Evolutionary conservation across 2,797 vertebrate species (phyloP), one percentile per base, ranked within the genome.

Genomic region (Hybognathus amarus): DNA sequence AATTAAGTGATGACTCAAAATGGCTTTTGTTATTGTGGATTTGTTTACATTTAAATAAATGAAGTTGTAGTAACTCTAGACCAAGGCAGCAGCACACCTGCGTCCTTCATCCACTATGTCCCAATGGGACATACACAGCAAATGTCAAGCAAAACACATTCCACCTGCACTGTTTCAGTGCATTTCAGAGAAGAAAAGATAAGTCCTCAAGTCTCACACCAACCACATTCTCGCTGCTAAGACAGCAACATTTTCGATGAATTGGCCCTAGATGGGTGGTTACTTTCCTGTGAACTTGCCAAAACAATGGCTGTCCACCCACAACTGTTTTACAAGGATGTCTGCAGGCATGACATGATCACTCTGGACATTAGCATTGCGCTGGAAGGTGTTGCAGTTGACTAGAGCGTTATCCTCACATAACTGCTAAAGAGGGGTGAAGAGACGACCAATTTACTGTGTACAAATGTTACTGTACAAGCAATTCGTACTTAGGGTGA

Each of bases 291-390:
- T 82, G 69, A 74, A 82, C 80, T 82, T 75, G 30, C 45, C 54
- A 71, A 45, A 71, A 36, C 38, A 73, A 50, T 18, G 52, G 22
- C 33, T 66, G 70, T 36, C 61, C 73, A 83, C 73, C 47, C 63
- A 77, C 59, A 56, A 63, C 47, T 77, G 63, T 82, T 82, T 76
- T 76, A 52, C 33, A 82, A 74, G 38, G 61, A 82, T 75, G 45
- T 82, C 80, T 40, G 69, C 59, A 77, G 61, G 71, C 71, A n/a
- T 68, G 63, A 67, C 61, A 82, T 67, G 61, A 76, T 83, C 24
- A 9, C 33, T 54, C 45, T 82, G 80, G 70, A 64, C 45, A 75
- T 75, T 74, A 74, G 38, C 30, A 66, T 52, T 66, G 59, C 1
- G 33, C 70, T 82, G 45, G 56, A 61, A 75, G 59, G 59, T 61